Base-by-base conservation (phyloP, 2,113 vertebrate genomes). In the Aleadryas rufinucha region DNA sequence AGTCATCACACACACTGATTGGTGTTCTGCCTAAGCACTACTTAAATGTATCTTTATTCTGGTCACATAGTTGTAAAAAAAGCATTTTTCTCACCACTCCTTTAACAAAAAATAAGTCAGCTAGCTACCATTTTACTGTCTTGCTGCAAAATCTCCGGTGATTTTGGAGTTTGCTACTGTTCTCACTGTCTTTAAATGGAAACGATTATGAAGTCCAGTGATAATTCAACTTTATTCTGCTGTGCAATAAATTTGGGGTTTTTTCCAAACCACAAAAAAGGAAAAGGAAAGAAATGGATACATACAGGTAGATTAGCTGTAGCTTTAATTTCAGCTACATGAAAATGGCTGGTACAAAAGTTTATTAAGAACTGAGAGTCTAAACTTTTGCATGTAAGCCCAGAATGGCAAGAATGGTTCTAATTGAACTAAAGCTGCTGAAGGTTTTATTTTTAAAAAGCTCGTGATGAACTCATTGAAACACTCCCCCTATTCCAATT, bases 391-490 rank as follows among this genome's bases (percentile, higher is more conserved):
- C 92, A 83, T 52, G 44, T 88, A 95, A 94, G 80, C 60, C 24
- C 56, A 84, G 66, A 74, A 94, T 60, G 47, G 85, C 79, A 93
- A 96, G 75, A 94, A 93, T 95, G 90, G 66, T 80, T 95, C 85
- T 95, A 90, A 96, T 75, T 93, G 92, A 97, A 86, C 84, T 90
- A 95, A 97, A 96, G 95, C 71, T 94, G 88, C 83, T 96, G 93
- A 96, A 96, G 85, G 92, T 96, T 94, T 96, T 95, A 93, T 93
- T 96, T 95, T 96, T 96, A 92, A 97, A 96, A 93, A 97, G 95
- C 93, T 94, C 90, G 96, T 95, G 93, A 97, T 95, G 95, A 96
- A 95, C 87, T 91, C 95, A 93, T 96, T 97, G 97, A 96, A 96
- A 96, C 92, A 93, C 87, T 95, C 95, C 91, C 97, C 84, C 90